Evolutionary conservation across 1,140 invertebrate species (phyloP).

Genomic region (Choristoneura fumiferana): DNA sequence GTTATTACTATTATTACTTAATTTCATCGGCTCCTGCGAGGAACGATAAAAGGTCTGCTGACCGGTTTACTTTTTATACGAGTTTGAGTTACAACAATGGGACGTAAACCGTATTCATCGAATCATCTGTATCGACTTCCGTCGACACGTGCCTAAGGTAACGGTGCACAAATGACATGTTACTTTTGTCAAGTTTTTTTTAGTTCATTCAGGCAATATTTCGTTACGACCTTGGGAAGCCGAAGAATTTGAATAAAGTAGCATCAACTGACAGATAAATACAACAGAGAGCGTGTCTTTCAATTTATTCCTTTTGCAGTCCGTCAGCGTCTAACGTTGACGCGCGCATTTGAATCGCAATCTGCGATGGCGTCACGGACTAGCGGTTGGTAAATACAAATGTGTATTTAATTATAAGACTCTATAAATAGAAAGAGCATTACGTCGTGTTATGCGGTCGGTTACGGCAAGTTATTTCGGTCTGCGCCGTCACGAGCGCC

Average conservation of each 20-base stretch:
- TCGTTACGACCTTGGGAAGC: too few relatives aligned
- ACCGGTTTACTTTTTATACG: constrained; percentile 74
- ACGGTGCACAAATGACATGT: constrained; percentile 17
- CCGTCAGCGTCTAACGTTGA: not conserved
- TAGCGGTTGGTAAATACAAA: constrained; percentile 55
- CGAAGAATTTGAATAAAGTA: too few relatives aligned
- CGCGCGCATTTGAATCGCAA: constrained; percentile 26
- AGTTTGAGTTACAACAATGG: constrained; percentile 69
- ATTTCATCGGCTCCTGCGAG: constrained; percentile 63
- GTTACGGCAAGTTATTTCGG: constrained; percentile 71
- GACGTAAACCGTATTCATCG: constrained; percentile 69
- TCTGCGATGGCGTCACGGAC: constrained; percentile 29
- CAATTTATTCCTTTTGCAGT: not conserved
- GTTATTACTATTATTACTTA: constrained; percentile 74
- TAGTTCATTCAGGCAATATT: not conserved
- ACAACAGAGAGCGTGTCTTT: too few relatives aligned
- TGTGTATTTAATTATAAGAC: constrained; percentile 68
- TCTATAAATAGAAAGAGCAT: constrained; percentile 68
- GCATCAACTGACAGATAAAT: too few relatives aligned
- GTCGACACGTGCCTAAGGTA: constrained; percentile 37
- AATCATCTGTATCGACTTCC: constrained; percentile 56
- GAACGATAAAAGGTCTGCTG: constrained; percentile 68
- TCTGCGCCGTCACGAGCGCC: constrained; percentile 57
- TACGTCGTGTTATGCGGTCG: constrained; percentile 68
- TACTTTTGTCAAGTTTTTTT: not conserved